Base-by-base conservation (phyloP, 2,113 vertebrate species). In the Xenopus tropicalis region DNA sequence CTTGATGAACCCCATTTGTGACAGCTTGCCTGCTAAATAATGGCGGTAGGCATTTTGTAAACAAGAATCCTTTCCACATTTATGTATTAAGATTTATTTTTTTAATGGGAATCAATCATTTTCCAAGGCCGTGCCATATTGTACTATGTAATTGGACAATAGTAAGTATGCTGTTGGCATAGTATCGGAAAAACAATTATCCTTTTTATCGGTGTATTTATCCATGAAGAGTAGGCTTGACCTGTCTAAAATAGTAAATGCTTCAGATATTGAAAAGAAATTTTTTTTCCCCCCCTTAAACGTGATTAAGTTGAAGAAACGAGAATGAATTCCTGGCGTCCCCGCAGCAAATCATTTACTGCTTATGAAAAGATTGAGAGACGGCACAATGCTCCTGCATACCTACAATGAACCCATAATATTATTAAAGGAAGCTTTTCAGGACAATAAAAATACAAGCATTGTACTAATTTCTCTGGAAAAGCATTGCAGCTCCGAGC, bases 401-500 rank as follows among this genome's bases (percentile, higher is more conserved):
- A 70, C 58, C 42, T 83, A 78, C 77, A 80, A 71, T 72, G 56
- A 48, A 57, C 0, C 14, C 14, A 58, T 42, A 70, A 68, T 16
- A 77, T 72, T n/a, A 69, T 64, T 70, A 79, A 83, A 83, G 19
- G 54, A 21, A 78, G 44, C 70, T 75, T 65, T 77, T 65, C 74
- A 79, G 80, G 80, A 74, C n/a, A 75, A 14, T 69, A 61, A 54
- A 59, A 79, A 79, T 37, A 63, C 56, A 80, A 84, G 75, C 0
- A 11, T 68, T 80, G 66, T 68, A 66, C 56, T 80, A 79, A 78
- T 83, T 85, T 83, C 80, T 59, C 22, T 80, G 69, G 77, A 66
- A 79, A 83, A 83, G 66, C 1, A 70, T 78, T 72, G 61, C 64
- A 70, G 16, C 57, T 61, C 29, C 79, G 6, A 69, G 63, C 37